Evolutionary conservation across 2,888 invertebrate species (phyloP).

Genomic region (Platycheirus rosarum): DNA sequence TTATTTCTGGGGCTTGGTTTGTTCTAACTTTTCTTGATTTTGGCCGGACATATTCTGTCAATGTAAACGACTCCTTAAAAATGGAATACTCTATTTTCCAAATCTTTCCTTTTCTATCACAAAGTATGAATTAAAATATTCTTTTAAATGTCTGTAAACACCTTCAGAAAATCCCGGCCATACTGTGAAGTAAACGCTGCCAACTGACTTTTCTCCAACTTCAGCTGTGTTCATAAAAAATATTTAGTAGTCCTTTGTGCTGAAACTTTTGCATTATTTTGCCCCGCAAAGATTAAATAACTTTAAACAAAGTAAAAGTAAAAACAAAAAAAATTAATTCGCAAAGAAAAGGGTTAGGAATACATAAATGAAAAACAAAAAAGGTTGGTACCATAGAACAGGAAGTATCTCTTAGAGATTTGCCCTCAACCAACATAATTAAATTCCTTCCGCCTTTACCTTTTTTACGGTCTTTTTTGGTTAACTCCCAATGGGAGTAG

Average conservation of each 20-base stretch:
- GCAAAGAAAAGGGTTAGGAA: constrained; percentile 14
- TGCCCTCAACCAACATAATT: constrained; percentile 59
- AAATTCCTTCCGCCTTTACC: constrained; percentile 49
- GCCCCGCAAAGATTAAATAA: constrained; percentile 9
- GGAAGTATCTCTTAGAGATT: constrained; percentile 40
- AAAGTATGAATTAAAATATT: too few relatives aligned
- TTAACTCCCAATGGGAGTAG: background rate
- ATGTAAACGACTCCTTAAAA: too few relatives aligned
- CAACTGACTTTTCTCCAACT: constrained; percentile 20
- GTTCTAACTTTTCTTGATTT: too few relatives aligned
- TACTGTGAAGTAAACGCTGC: constrained; percentile 11
- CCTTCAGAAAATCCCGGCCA: too few relatives aligned
- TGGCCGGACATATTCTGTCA: too few relatives aligned
- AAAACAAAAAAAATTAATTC: background rate
- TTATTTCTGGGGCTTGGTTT: too few relatives aligned
- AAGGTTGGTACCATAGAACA: constrained; percentile 3
- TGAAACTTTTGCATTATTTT: constrained; percentile 26
- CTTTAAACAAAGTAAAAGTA: background rate
- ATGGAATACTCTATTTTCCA: too few relatives aligned
- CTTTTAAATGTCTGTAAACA: too few relatives aligned
- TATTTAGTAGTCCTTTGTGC: background rate
- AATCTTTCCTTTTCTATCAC: too few relatives aligned
- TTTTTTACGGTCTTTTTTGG: constrained; percentile 19
- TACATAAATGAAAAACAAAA: constrained; percentile 24
- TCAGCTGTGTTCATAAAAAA: background rate